A percentile compares a stretch with the other conserved stretches of the same genome.
These are phyloP conservation scores for Premnoplex brunnescens DNA, from an alignment of 2,797 vertebrate genomes.

Conservation along the genomic window DNA sequence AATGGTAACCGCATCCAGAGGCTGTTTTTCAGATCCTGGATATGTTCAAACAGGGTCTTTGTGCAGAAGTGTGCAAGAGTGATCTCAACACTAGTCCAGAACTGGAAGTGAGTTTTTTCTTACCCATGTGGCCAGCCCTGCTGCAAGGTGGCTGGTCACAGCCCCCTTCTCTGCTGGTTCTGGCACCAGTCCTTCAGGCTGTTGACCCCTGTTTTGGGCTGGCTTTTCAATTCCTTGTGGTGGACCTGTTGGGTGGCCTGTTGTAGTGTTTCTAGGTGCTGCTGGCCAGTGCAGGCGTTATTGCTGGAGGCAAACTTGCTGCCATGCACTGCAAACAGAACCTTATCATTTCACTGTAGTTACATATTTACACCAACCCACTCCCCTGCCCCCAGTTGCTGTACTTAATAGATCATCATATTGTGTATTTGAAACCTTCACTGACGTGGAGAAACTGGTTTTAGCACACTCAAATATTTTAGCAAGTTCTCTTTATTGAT, in stretches of 20 bases:
- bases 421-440: not conserved
- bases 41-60: not conserved
- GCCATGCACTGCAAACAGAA: not conserved
- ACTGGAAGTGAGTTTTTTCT: not conserved
- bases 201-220: not conserved
- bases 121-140: not conserved
- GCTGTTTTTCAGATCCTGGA: not conserved
- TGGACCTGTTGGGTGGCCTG: not conserved
- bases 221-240: not conserved
- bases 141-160: not conserved
- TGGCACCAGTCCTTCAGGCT: not conserved
- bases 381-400: not conserved
- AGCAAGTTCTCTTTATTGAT: conserved; percentile 4
- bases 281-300: fast-evolving
- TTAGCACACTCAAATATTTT: not conserved
- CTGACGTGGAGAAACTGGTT: conserved; percentile 6
- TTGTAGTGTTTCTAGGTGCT: not conserved
- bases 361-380: not conserved
- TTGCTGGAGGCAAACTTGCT: not conserved
- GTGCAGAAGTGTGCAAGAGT: not conserved
- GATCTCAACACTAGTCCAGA: not conserved
- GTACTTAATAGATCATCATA: conserved; percentile 7
- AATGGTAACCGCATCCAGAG: not conserved
- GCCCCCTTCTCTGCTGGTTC: not conserved
- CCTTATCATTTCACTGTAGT: not conserved